Conservation (phyloP, 2,888 invertebrate species). For the Seladonia tumulorum region DNA sequence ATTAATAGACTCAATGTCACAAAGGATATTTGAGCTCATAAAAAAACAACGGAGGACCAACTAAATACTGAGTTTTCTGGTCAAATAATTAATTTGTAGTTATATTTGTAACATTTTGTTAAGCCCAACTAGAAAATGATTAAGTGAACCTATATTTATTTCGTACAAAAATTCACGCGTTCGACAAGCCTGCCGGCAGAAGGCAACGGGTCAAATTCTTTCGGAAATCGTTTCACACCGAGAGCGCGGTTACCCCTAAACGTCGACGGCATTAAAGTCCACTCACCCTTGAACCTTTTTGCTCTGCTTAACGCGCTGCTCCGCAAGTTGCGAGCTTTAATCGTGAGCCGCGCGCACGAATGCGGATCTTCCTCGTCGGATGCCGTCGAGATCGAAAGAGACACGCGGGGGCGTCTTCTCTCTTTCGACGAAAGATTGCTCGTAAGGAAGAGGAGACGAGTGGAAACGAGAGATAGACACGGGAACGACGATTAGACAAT, state of each 20-base stretch:
- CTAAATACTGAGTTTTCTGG: too few species aligned
- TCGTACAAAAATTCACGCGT: too few species aligned
- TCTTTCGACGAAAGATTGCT: constrained; percentile 30
- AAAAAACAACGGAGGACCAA: too few species aligned
- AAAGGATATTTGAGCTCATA: too few species aligned
- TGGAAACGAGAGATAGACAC: constrained; percentile 61
- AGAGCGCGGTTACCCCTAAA: background rate
- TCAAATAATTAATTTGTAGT: too few species aligned
- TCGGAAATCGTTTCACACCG: background rate
- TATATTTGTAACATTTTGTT: too few species aligned
- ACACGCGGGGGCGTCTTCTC: background rate
- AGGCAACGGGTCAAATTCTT: background rate
- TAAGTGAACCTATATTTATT: too few species aligned
- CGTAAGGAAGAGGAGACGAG: constrained; percentile 27
- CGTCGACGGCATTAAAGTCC: constrained; percentile 4
- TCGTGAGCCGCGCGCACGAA: constrained; percentile 71
- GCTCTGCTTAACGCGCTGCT: constrained; percentile 12
- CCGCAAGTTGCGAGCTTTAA: constrained; percentile 40
- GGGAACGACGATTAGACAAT: constrained; percentile 80
- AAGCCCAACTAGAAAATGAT: too few species aligned
- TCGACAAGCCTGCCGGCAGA: background rate
- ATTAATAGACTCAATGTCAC: too few species aligned
- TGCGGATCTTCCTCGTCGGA: constrained; percentile 76
- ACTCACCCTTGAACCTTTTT: constrained; percentile 26
- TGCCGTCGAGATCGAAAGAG: constrained; percentile 39